Evolutionary conservation across 2,888 invertebrate species (phyloP).

Genomic region (Epiperipatus broadwayi): DNA sequence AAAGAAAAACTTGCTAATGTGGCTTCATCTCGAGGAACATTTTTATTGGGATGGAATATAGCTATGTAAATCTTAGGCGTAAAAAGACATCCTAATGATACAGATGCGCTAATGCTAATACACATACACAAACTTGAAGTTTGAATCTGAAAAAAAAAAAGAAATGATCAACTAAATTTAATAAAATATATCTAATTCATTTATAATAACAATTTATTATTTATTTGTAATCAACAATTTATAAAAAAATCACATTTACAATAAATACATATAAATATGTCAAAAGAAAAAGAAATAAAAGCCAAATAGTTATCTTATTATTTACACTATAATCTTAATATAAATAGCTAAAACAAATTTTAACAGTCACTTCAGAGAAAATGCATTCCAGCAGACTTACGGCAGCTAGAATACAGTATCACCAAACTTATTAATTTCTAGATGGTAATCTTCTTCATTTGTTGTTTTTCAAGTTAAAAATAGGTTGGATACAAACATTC

Average conservation of each 20-base stretch:
- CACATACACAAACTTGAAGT: constrained; percentile 56
- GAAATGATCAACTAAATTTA: not conserved
- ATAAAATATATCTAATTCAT: constrained; percentile 5
- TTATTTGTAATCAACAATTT: constrained; percentile 10
- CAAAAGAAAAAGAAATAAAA: not conserved
- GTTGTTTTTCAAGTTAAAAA: too few relatives aligned
- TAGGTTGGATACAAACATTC: too few relatives aligned
- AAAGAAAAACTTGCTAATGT: too few relatives aligned
- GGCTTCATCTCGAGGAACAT: constrained; percentile 43
- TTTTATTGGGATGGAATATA: constrained; percentile 56
- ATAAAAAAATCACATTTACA: too few relatives aligned
- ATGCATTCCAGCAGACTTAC: too few relatives aligned
- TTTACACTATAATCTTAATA: too few relatives aligned
- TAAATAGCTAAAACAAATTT: too few relatives aligned
- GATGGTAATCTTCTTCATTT: too few relatives aligned
- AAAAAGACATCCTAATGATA: constrained; percentile 50
- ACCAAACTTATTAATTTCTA: too few relatives aligned
- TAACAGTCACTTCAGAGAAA: too few relatives aligned
- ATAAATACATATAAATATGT: too few relatives aligned
- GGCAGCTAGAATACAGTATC: too few relatives aligned
- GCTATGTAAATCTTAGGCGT: constrained; percentile 57
- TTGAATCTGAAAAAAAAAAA: constrained; percentile 41
- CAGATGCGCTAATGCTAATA: constrained; percentile 52
- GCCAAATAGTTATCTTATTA: not conserved
- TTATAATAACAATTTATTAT: not conserved